Conservation (phyloP, 2,113 vertebrate genomes). For the Proteles cristata region DNA sequence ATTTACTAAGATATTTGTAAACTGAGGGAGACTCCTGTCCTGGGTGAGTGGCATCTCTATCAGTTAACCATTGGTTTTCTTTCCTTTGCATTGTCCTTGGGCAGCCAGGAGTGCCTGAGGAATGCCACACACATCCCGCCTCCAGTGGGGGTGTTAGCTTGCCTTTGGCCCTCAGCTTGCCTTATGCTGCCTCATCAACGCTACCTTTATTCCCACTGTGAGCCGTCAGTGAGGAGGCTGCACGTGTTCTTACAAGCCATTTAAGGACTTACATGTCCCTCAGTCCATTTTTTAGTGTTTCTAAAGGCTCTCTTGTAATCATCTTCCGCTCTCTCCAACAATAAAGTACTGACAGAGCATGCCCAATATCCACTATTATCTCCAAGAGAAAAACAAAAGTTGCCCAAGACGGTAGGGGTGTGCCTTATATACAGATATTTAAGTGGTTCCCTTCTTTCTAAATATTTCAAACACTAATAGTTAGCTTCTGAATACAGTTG, state of each 20-base stretch:
- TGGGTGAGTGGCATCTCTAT: too few relatives aligned
- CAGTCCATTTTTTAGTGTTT: background rate
- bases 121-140: too few relatives aligned
- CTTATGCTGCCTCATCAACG: too few relatives aligned
- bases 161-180: too few relatives aligned
- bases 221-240: background rate
- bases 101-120: too few relatives aligned
- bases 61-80: too few relatives aligned
- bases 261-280: background rate
- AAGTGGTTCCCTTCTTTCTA: background rate
- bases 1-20: too few relatives aligned
- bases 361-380: background rate
- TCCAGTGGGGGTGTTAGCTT: too few relatives aligned
- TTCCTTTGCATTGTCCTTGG: too few relatives aligned
- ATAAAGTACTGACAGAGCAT: background rate
- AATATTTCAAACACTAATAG: background rate
- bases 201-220: background rate
- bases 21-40: too few relatives aligned
- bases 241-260: background rate
- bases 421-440: background rate
- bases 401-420: background rate
- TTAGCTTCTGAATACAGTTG: background rate
- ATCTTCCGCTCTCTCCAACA: background rate
- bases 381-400: background rate
- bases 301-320: background rate